Evolutionary conservation across 2,888 invertebrate genomes (phyloP).

Genomic region (Chironomus tentans): DNA sequence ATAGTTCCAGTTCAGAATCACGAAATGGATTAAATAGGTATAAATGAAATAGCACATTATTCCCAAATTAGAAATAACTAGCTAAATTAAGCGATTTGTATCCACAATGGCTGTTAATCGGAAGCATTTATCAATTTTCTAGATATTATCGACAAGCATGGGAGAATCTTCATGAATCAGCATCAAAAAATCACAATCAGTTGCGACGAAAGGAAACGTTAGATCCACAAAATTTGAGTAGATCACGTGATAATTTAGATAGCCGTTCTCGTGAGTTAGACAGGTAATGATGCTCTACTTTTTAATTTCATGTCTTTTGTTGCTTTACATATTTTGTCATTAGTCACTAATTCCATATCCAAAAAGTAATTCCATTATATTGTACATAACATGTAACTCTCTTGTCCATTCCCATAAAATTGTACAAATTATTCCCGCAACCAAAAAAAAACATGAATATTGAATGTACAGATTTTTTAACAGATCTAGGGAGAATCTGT

Average conservation of each 20-base stretch:
- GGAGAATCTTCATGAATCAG: conserved; percentile 83
- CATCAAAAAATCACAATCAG: conserved; percentile 54
- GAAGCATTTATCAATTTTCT: conserved; percentile 25
- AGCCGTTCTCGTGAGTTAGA: conserved; percentile 37
- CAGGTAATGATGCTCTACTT: conserved; percentile 32
- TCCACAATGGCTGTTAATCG: background rate
- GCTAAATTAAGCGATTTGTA: too few relatives aligned
- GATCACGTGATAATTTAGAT: conserved; percentile 40
- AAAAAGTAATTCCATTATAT: background rate
- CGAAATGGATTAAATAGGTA: conserved; percentile 69
- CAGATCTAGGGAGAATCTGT: conserved; percentile 39
- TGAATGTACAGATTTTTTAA: conserved; percentile 25
- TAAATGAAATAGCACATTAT: too few relatives aligned
- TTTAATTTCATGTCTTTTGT: conserved; percentile 25
- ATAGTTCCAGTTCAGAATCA: conserved; percentile 78
- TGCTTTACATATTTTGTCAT: background rate
- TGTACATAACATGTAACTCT: background rate
- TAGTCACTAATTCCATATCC: background rate
- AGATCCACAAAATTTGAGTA: conserved; percentile 51
- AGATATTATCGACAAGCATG: conserved; percentile 82
- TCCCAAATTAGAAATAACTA: too few relatives aligned
- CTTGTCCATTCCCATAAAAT: conserved; percentile 29
- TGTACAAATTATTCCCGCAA: conserved; percentile 25
- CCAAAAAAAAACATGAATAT: conserved; percentile 36
- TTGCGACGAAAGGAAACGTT: conserved; percentile 61